Evolutionary conservation across 2,888 invertebrate species (phyloP).

Genomic region (Netelia virgata): DNA sequence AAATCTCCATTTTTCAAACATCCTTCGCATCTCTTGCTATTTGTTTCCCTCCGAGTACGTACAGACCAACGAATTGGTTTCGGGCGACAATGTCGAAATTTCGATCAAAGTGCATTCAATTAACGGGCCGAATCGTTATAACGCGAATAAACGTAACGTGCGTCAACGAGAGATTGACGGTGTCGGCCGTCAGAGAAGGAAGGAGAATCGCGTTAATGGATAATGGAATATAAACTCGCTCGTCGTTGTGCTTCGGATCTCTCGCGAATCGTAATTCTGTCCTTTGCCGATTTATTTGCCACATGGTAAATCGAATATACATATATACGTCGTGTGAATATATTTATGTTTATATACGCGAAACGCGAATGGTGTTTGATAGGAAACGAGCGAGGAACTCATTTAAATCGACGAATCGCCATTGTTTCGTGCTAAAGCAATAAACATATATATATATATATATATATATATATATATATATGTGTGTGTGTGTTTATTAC

Average conservation of each 20-base stretch:
- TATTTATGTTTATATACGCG: background rate
- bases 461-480: background rate
- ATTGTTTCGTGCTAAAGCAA: slow-evolving; percentile 39
- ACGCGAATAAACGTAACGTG: slow-evolving; percentile 3
- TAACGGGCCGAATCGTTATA: slow-evolving; percentile 4
- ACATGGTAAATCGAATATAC: slow-evolving; percentile 6
- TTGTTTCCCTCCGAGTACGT: background rate
- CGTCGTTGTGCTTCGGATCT: slow-evolving; percentile 1
- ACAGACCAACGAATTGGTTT: background rate
- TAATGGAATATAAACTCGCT: slow-evolving; percentile 17
- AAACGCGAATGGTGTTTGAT: slow-evolving; percentile 43
- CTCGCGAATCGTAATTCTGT: slow-evolving; percentile 31
- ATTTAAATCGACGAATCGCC: slow-evolving; percentile 51
- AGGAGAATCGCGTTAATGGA: slow-evolving; percentile 33
- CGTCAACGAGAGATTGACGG: slow-evolving; percentile 7
- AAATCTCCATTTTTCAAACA: background rate
- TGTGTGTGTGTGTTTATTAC: too few relatives aligned
- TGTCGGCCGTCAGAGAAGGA: background rate
- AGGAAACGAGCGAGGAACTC: slow-evolving; percentile 33
- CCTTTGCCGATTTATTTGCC: slow-evolving; percentile 36
- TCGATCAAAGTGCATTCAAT: slow-evolving; percentile 32
- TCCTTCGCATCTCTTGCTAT: background rate
- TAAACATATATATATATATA: slow-evolving; percentile 1
- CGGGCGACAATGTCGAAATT: background rate
- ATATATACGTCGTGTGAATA: background rate